Base-by-base conservation (phyloP, 2,888 invertebrate species). In the Morpho achilles region DNA sequence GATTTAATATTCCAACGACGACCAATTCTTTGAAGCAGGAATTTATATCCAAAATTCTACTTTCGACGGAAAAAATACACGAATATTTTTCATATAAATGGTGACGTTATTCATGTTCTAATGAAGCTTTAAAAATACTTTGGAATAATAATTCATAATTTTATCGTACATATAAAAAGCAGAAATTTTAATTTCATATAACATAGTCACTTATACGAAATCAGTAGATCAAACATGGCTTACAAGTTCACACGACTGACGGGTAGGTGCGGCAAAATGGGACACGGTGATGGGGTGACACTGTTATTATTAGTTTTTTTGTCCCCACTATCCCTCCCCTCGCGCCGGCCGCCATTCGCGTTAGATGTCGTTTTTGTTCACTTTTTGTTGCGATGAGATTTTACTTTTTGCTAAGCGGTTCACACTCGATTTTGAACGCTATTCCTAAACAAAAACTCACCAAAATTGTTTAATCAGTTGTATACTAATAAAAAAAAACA, bases 301-400 rank as follows among this genome's bases (percentile, higher is more conserved):
- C 80, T 80, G 88, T 87, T 90, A 90, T 89, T 90, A 89, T 89
- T 90, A 89, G 90, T 88, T 88, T 87, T 32, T 89, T 88, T 87
- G 83, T 82, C 80, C 84, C 85, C 83, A 77, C 85, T 72, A 73
- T 68, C 77, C 81, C 80, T 79, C 67, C 75, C 72, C 74, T 72
- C 69, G 64, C 60, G 65, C 53, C 74, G 72, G 80, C 82, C 79
- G 87, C 88, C 86, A 87, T 87, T 84, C 76, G 80, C 79, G 63
- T 79, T 79, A 78, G 75, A 74, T 76, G 70, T 72, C 76, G 72
- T 83, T 84, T 87, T 88, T 88, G 81, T 84, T 66, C 62, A 73
- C n/a, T 70, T 72, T 73, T 68, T 66, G 57, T 65, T 58, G 61
- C 56, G 61, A 61, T 59, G 50, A 56, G 49, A 64, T 49, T 60